phyloP scores from a whole-genome alignment of 2,888 invertebrate species.

The Pseudococcus longispinus region DNA sequence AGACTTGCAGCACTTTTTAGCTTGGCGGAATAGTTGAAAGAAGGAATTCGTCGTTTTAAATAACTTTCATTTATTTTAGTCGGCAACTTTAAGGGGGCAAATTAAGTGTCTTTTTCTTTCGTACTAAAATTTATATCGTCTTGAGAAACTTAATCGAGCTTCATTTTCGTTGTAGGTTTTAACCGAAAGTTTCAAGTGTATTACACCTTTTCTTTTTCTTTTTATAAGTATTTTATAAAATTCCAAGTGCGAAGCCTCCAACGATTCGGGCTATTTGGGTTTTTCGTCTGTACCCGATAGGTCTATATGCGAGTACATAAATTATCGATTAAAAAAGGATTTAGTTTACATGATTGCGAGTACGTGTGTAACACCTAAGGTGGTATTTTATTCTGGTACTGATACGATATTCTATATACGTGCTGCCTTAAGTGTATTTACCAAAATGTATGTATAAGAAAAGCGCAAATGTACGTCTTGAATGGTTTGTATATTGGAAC shows the following conservation, averaged over 20 bases:
- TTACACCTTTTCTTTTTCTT: neutral
- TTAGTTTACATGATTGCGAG: neutral
- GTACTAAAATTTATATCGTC: neutral
- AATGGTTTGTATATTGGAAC: neutral
- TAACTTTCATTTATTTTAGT: neutral
- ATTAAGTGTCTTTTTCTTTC: neutral
- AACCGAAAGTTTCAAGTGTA: neutral
- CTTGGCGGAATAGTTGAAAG: neutral
- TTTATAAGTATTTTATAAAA: neutral
- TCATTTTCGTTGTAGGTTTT: neutral
- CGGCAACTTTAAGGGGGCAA: neutral
- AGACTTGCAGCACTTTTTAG: neutral
- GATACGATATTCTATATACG: neutral
- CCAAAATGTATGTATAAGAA: neutral
- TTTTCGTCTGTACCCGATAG: neutral
- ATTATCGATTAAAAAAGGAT: neutral
- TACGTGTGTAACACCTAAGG: neutral
- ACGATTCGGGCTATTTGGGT: neutral
- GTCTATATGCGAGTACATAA: neutral
- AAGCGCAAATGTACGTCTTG: neutral
- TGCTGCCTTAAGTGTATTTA: neutral
- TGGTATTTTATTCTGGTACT: neutral
- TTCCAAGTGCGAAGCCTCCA: neutral
- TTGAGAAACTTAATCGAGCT: neutral
- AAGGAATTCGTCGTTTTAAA: neutral